Conservation (phyloP, 1,140 invertebrate genomes). For the Marisa cornuarietis region DNA sequence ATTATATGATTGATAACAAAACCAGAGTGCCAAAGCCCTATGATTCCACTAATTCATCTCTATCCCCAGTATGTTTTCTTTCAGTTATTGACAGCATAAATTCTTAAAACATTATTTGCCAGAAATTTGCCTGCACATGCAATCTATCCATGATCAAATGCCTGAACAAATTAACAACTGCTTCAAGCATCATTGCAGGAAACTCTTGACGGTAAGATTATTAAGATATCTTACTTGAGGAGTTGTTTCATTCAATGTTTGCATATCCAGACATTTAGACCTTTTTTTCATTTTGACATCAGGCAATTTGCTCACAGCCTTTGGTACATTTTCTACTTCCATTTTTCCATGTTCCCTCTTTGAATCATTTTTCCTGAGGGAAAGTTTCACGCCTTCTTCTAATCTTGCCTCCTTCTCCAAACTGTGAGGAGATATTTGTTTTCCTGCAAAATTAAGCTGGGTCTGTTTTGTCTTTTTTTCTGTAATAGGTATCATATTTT, state of each 20-base stretch:
- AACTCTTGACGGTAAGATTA: no score
- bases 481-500: neutral
- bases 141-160: neutral
- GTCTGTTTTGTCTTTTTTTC: slow-evolving; percentile 15
- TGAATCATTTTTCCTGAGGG: neutral
- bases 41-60: neutral
- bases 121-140: neutral
- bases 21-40: neutral
- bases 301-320: no score
- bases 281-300: no score
- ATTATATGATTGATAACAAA: neutral
- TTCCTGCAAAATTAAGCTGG: slow-evolving; percentile 20
- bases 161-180: neutral
- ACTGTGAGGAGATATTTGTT: neutral
- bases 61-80: neutral
- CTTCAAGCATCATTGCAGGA: no score
- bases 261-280: neutral
- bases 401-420: neutral
- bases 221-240: neutral
- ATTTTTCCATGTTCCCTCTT: no score
- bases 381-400: neutral
- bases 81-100: neutral
- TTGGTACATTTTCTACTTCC: neutral
- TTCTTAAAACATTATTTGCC: neutral
- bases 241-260: neutral